Evolutionary conservation across 1,140 invertebrate genomes (phyloP), one percentile per base, ranked within the genome.

Genomic region (Papilio machaon): DNA sequence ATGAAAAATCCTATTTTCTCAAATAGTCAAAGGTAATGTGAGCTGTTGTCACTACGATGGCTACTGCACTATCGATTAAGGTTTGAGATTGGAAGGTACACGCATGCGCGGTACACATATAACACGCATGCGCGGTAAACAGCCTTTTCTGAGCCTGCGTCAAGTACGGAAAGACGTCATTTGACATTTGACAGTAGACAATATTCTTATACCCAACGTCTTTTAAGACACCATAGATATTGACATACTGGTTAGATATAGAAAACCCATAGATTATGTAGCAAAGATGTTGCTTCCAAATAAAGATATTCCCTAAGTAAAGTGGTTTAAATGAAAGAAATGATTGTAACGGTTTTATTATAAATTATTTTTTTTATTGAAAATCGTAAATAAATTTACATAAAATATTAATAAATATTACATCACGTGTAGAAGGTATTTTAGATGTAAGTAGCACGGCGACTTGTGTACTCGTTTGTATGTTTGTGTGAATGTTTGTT

Each of bases 381-480:
- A 94, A 94, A 94, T 94, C 93, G 93, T 94, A 94, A 94, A 93
- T 94, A 94, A 94, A 94, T 94, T 94, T 94, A 94, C 92, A 94
- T 94, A 94, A 90, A 91, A 90, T 93, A 94, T 94, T 91, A 93
- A 93, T 94, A 94, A 94, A 93, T 94, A 94, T 94, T 93, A 94
- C 91, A 93, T 91, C 91, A 94, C 93, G 88, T 80, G 82, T 84
- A 84, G 88, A 85, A 83, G 83, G 82, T 85, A 81, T 86, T 83
- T 88, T 81, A 84, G 79, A 75, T 86, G 86, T 89, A 76, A 79
- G 82, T 82, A 85, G 83, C 84, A 87, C 84, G 84, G 78, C 58
- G 76, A 83, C 83, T 87, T 84, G 82, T 87, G 81, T 85, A 82
- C 80, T 86, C 81, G 84, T 77, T 88, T 82, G 38, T 43, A 43